Evolutionary conservation across 1,140 invertebrate genomes (phyloP), one percentile per base, ranked within the genome.

Genomic region (Archegozetes longisetosus): DNA sequence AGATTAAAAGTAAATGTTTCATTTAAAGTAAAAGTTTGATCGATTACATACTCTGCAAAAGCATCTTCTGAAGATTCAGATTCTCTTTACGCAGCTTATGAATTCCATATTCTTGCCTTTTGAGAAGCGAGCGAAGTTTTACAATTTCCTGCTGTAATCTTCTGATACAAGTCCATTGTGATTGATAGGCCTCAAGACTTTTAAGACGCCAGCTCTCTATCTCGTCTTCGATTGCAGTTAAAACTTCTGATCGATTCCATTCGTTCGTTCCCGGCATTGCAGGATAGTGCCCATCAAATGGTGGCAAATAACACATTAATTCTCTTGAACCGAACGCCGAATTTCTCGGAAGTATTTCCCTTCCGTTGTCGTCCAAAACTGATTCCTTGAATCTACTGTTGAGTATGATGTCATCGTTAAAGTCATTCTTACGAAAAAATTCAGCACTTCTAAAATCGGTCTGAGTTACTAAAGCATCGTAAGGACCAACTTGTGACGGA

Each of bases 391-490:
- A 75, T 65, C 70, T 66, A 55, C 69, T 73, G 64, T 74, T 74
- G 17, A 75, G 66, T 6, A 74, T 68, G 27, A 73, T 62, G 65
- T 75, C 73, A 63, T 72, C 71, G 52, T 69, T 70, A 62, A 74
- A 75, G 9, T 71, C 72, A 68, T 69, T 73, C 53, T 69, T 70
- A 46, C 65, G 61, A 62, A 75, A 74, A 64, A 75, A 75, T 0
- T 70, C 67, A 3, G 60, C 26, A 46, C 72, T 70, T 23, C 66
- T 65, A 61, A 71, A 69, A 58, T 74, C 72, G 32, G 72, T 72
- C 64, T 73, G 71, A 1, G 73, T 71, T 12, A 74, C 72, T 2
- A 74, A 61, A 23, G 73, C 73, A 63, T 74, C 73, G 65, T 72
- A 73, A 23, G 69, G 68, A 13, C 73, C 73, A 12, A 72, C 70